Base-by-base conservation (phyloP, 2,888 invertebrate genomes). In the Lymantria monacha region DNA sequence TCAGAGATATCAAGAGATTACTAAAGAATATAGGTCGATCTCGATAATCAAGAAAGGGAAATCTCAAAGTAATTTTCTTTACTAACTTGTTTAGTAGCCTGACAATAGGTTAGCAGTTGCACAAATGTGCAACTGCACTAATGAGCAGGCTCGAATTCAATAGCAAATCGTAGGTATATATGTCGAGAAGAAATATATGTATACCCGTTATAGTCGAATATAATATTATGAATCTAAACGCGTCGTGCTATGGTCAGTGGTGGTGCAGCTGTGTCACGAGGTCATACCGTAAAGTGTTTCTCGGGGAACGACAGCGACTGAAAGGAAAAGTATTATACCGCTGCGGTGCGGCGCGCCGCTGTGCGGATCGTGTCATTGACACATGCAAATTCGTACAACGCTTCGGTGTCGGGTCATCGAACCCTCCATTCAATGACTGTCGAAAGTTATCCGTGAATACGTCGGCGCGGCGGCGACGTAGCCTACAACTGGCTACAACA, bases 401-500 rank as follows among this genome's bases (percentile, higher is more conserved):
- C 81, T 81, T 79, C 81, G 81, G 72, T 76, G 81, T 69, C 76
- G 78, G 89, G 89, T 87, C 87, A 81, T 80, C 77, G 88, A 88
- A 81, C 89, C 73, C 73, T 71, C 79, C 85, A 87, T 87, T 88
- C 86, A 89, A 86, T 87, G 87, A 87, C 86, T 87, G 89, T 87
- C 88, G 89, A 90, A 91, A 91, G 87, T 89, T 87, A 82, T 80
- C 83, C 77, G 79, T 76, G 74, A 79, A 79, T 75, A 79, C 73
- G 72, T 8, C 60, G 49, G 61, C 69, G 30, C 60, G 48, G 61
- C 69, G 14, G 41, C 41, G 22, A 22, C 11, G 76, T 76, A 81
- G 79, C 80, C 79, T 80, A 77, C 75, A 75, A n/a, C n/a, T n/a
- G n/a, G n/a, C n/a, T n/a, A n/a, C n/a, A n/a, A 76, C 79, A 72